Conservation (phyloP, 2,797 vertebrate genomes). For the Halcyon smyrnensis region DNA sequence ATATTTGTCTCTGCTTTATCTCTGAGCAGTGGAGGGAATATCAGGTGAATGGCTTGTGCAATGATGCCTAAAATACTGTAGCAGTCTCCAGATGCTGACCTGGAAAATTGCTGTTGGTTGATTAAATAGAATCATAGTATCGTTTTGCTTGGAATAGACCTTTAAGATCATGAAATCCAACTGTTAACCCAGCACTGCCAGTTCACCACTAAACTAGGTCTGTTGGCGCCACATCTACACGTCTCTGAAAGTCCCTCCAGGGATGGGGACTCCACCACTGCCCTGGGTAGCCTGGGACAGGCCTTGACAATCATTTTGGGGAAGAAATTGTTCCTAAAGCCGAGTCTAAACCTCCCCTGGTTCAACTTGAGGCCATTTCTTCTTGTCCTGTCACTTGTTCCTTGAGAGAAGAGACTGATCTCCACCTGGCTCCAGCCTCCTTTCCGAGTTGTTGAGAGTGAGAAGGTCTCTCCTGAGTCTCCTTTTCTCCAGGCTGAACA, state of each 20-base stretch:
- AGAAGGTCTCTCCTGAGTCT: not conserved
- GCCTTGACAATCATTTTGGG: not conserved
- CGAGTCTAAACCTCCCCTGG: not conserved
- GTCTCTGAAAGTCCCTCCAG: not conserved
- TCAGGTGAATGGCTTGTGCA: not conserved
- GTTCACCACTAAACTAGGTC: not conserved
- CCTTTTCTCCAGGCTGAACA: not conserved
- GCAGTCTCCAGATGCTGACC: not conserved
- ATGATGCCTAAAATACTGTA: not conserved
- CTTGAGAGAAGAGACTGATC: not conserved
- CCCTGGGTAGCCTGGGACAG: not conserved
- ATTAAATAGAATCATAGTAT: not conserved
- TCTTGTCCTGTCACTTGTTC: not conserved
- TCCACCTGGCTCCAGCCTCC: not conserved
- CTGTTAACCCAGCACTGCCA: not conserved
- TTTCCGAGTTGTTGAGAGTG: not conserved
- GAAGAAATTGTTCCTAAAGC: not conserved
- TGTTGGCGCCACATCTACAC: not conserved
- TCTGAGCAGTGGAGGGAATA: not conserved
- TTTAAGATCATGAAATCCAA: not conserved
- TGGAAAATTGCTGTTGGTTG: not conserved
- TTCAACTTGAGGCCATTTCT: not conserved
- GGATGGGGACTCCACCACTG: not conserved
- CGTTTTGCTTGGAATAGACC: not conserved
- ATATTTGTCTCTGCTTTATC: slow-evolving; percentile 22